A percentile compares a stretch with the other conserved stretches of the same genome.
Conservation (phyloP, 2,888 invertebrate species). For the Oligia fasciuncula region DNA sequence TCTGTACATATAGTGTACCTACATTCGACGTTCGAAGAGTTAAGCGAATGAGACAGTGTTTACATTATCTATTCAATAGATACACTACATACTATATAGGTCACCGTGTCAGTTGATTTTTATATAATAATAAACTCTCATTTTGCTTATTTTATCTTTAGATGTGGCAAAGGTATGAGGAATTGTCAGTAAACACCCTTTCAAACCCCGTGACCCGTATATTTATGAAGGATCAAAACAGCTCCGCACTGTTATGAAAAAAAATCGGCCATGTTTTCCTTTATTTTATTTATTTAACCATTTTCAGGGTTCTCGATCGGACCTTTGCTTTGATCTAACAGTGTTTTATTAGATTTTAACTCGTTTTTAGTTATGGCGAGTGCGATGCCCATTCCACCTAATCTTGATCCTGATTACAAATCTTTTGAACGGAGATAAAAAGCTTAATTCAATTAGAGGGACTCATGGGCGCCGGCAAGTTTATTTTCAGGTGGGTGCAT, state of each 20-base stretch:
- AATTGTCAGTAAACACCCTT: constrained; percentile 60
- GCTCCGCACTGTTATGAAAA: constrained; percentile 28
- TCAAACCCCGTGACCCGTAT: constrained; percentile 50
- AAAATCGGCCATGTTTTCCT: constrained; percentile 28
- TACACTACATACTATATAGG: constrained; percentile 9
- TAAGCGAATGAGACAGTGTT: neutral
- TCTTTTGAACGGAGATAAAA: neutral
- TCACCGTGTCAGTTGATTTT: constrained; percentile 20
- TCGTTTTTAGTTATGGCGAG: neutral
- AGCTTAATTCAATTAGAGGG: neutral
- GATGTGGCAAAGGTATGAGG: constrained; percentile 48
- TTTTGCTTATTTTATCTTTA: constrained; percentile 55
- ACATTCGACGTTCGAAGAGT: no score
- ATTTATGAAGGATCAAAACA: constrained; percentile 54
- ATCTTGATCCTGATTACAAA: neutral
- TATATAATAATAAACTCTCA: constrained; percentile 8
- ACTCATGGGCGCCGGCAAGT: neutral
- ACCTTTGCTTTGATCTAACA: neutral
- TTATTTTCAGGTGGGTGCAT: no score
- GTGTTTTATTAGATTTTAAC: neutral
- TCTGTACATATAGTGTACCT: no score
- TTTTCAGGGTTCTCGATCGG: neutral
- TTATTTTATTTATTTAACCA: constrained; percentile 17
- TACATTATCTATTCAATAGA: neutral
- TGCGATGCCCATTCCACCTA: neutral